Evolutionary conservation across 2,888 invertebrate species (phyloP).

Genomic region (Orthonevra nobilis): DNA sequence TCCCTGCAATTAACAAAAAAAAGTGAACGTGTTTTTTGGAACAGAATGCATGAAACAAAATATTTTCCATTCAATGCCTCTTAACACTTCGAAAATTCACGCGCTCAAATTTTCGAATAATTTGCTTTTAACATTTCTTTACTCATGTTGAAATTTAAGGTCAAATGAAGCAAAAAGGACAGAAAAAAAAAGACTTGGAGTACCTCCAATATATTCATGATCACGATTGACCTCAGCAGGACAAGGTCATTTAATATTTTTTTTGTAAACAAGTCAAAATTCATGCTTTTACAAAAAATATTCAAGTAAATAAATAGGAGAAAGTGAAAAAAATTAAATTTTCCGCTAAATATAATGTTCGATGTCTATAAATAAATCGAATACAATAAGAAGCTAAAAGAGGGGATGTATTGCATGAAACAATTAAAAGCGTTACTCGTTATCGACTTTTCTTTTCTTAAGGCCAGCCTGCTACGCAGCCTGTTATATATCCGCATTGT

Average conservation of each 20-base stretch:
- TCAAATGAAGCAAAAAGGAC: too few relatives aligned
- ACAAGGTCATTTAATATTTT: slow-evolving; percentile 60
- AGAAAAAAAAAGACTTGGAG: too few relatives aligned
- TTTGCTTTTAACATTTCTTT: slow-evolving; percentile 20
- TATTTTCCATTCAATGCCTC: neutral
- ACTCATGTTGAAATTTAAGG: slow-evolving; percentile 27
- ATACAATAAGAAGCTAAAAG: too few relatives aligned
- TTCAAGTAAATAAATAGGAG: slow-evolving; percentile 11
- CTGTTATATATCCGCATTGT: slow-evolving; percentile 43
- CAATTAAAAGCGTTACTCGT: slow-evolving; percentile 17
- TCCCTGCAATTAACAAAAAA: neutral
- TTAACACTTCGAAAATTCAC: neutral
- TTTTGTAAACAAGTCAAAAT: slow-evolving; percentile 12
- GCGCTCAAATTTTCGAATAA: slow-evolving; percentile 9
- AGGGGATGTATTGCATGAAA: slow-evolving; percentile 11
- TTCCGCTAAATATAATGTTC: slow-evolving; percentile 48
- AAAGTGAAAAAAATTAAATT: neutral
- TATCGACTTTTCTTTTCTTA: slow-evolving; percentile 13
- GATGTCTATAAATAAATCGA: slow-evolving; percentile 33
- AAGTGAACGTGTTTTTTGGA: neutral
- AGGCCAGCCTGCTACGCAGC: slow-evolving; percentile 1
- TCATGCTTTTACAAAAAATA: slow-evolving; percentile 12
- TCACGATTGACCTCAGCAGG: slow-evolving; percentile 59
- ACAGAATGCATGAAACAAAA: neutral
- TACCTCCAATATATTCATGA: slow-evolving; percentile 31